Conservation (phyloP, 2,797 vertebrate species). For the Salarias fasciatus region DNA sequence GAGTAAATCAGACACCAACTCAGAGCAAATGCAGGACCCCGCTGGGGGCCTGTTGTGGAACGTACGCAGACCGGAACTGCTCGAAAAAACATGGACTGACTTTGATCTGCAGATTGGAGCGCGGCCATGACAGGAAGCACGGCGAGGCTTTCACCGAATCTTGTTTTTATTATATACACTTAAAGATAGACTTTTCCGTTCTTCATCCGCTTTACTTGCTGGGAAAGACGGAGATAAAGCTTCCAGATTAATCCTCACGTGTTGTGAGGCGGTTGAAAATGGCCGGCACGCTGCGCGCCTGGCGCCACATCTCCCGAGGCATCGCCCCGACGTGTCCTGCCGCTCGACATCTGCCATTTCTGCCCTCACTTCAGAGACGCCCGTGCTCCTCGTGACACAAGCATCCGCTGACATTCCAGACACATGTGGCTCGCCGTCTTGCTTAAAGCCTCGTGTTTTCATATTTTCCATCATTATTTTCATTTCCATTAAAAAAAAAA, state of each 20-base stretch:
- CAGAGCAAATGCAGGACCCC: slow-evolving; percentile 46
- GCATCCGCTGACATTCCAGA: slow-evolving; percentile 1
- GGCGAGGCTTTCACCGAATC: slow-evolving; percentile 17
- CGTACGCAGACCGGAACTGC: slow-evolving; percentile 20
- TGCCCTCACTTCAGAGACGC: slow-evolving; percentile 40
- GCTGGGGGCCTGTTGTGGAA: slow-evolving; percentile 29
- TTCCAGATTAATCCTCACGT: slow-evolving; percentile 18
- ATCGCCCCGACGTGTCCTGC: slow-evolving; percentile 42
- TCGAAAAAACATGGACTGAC: slow-evolving; percentile 45
- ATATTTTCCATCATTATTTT: neutral
- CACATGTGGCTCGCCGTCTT: neutral
- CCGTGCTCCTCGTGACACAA: slow-evolving; percentile 41
- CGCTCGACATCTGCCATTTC: slow-evolving; percentile 62
- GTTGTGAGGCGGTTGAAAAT: slow-evolving; percentile 4
- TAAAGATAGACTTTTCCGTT: slow-evolving; percentile 14
- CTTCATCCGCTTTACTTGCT: slow-evolving; percentile 1
- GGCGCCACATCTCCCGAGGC: slow-evolving; percentile 52
- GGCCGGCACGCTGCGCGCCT: slow-evolving; percentile 19
- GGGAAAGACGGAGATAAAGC: slow-evolving; percentile 12
- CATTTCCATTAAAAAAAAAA: slow-evolving; percentile 10
- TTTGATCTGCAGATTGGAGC: slow-evolving; percentile 50
- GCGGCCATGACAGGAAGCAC: slow-evolving; percentile 20
- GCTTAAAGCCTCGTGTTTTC: slow-evolving; percentile 1
- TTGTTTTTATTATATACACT: slow-evolving; percentile 32
- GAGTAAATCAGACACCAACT: slow-evolving; percentile 63